Conservation (phyloP, 2,113 vertebrate genomes). For the Cricetomys ansorgei region DNA sequence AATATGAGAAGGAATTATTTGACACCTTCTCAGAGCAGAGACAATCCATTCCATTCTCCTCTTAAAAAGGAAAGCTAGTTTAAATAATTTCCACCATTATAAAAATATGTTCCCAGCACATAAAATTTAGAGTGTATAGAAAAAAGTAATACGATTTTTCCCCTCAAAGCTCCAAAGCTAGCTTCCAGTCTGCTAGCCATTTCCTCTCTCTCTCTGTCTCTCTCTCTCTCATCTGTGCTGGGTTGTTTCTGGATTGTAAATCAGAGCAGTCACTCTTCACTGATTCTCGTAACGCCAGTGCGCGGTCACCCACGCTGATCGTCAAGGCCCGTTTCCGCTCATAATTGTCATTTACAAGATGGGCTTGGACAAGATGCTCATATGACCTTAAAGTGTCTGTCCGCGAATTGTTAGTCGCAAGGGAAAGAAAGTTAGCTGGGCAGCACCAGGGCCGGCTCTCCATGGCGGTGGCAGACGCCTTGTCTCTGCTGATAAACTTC, state of each 20-base stretch:
- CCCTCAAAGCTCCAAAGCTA: not conserved
- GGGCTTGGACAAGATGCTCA: not conserved
- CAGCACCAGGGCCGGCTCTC: not conserved
- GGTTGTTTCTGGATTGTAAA: not conserved
- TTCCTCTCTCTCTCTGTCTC: not conserved
- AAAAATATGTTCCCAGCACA: slow-evolving; percentile 10
- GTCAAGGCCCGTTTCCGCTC: not conserved
- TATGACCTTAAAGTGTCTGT: not conserved
- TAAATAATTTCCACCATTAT: not conserved
- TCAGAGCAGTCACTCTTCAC: not conserved
- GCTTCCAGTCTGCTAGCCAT: not conserved
- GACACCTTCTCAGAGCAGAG: not conserved
- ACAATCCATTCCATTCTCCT: not conserved
- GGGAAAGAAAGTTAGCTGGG: not conserved
- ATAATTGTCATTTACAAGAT: not conserved
- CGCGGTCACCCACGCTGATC: not conserved
- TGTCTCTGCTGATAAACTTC: not conserved
- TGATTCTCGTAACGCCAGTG: not conserved
- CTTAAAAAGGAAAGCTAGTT: not conserved
- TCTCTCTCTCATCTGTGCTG: not conserved
- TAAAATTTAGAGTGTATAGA: not conserved
- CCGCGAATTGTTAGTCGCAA: not conserved
- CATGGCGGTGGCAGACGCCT: not conserved
- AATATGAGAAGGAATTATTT: not conserved
- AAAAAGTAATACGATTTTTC: not conserved